Evolutionary conservation across 2,888 invertebrate species (phyloP).

Genomic region (Raillietiella orientalis): DNA sequence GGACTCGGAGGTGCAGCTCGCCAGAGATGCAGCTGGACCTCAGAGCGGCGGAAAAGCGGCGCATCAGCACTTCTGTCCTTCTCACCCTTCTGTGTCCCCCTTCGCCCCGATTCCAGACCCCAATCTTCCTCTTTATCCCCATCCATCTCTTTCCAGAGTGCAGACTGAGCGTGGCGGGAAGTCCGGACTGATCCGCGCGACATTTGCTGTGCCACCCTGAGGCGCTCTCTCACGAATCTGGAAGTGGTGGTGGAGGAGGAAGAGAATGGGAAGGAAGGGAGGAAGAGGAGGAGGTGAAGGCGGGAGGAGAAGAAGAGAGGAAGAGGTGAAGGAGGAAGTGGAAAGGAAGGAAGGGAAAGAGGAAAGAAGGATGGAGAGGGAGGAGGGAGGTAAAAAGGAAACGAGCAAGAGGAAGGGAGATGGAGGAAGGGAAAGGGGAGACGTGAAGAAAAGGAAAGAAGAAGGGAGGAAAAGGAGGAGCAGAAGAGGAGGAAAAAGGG

Average conservation of each 20-base stretch:
- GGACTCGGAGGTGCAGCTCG: too few relatives aligned
- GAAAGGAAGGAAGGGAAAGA: not conserved
- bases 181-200: too few relatives aligned
- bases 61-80: too few relatives aligned
- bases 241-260: not conserved
- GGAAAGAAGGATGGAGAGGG: conserved; percentile 1
- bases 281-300: not conserved
- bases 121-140: too few relatives aligned
- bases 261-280: not conserved
- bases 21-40: too few relatives aligned
- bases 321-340: not conserved
- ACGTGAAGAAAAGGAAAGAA: conserved; percentile 2
- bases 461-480: conserved; percentile 3
- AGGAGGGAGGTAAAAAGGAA: conserved; percentile 1
- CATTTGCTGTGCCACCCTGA: conserved; percentile 1
- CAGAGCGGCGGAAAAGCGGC: too few relatives aligned
- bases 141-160: too few relatives aligned
- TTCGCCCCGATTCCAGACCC: too few relatives aligned
- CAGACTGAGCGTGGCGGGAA: too few relatives aligned
- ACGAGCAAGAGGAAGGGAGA: not conserved
- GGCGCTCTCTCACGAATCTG: not conserved
- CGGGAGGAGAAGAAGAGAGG: not conserved
- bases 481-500: conserved; percentile 3
- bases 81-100: too few relatives aligned
- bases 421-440: conserved; percentile 3